A percentile compares a stretch with the other conserved stretches of the same genome.
Conservation (phyloP, 2,888 invertebrate genomes). For the Monoplex corrugatus region DNA sequence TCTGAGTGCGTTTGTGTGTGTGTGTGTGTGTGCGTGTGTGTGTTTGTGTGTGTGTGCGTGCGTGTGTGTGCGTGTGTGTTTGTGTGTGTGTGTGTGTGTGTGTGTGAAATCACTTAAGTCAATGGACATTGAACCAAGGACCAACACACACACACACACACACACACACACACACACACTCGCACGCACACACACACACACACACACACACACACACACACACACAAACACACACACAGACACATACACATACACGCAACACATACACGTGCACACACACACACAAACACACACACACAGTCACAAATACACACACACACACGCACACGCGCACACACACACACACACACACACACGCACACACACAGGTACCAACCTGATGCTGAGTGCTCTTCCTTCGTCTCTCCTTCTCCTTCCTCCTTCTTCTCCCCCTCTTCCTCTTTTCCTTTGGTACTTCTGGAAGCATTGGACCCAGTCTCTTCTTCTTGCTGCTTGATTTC, state of each 20-base stretch:
- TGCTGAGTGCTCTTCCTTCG: neutral
- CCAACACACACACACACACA: too few species aligned
- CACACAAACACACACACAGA: neutral
- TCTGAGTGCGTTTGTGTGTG: too few species aligned
- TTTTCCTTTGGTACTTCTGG: neutral
- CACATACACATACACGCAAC: neutral
- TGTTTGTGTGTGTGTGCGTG: neutral
- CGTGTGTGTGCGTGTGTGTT: neutral
- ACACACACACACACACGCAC: neutral
- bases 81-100: neutral
- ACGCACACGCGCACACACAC: neutral
- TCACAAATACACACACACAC: neutral
- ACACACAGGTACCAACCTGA: neutral
- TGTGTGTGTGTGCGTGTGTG: too few species aligned
- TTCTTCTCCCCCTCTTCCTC: slow-evolving; percentile 27
- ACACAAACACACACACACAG: neutral
- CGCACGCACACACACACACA: neutral
- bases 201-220: neutral
- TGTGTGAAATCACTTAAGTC: neutral
- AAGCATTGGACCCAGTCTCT: neutral
- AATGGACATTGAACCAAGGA: too few species aligned
- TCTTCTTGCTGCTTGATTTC: slow-evolving; percentile 5
- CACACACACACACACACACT: too few species aligned
- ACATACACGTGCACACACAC: neutral
- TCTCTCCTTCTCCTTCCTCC: slow-evolving; percentile 6